phyloP scores from a whole-genome alignment of 1,140 invertebrate genomes.

The Cydia amplana region DNA sequence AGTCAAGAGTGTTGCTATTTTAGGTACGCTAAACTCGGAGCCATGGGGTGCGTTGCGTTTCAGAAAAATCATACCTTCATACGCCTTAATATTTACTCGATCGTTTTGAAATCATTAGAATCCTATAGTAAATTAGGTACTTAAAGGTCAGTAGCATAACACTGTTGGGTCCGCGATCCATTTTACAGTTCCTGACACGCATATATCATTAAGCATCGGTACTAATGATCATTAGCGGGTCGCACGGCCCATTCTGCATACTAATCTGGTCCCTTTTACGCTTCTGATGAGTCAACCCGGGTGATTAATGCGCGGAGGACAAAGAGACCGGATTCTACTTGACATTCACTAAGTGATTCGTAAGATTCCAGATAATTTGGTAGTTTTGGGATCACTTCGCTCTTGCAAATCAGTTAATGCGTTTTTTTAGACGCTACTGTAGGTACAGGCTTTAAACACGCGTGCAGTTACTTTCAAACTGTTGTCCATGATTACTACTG shows the following conservation, averaged over 20 bases:
- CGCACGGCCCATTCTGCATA: background rate
- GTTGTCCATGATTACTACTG: no score
- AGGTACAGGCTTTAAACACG: no score
- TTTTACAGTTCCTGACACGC: slow-evolving; percentile 4
- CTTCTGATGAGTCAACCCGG: background rate
- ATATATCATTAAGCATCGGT: background rate
- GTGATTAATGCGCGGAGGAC: background rate
- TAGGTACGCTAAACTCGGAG: no score
- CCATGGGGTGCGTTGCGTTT: no score
- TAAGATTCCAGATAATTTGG: background rate
- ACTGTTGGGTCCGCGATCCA: background rate
- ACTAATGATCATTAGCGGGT: slow-evolving; percentile 11
- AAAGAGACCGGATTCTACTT: background rate
- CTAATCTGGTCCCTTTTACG: background rate
- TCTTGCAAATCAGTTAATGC: no score
- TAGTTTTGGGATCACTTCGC: no score
- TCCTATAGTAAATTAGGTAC: background rate
- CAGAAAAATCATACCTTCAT: background rate
- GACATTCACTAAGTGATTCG: background rate
- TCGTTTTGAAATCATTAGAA: background rate
- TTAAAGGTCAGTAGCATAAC: background rate
- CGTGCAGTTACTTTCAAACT: no score
- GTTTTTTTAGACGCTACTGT: no score
- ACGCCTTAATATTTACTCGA: no score
- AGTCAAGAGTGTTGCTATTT: no score